Conservation (phyloP, 2,113 vertebrate genomes). For the Cheilinus undulatus region DNA sequence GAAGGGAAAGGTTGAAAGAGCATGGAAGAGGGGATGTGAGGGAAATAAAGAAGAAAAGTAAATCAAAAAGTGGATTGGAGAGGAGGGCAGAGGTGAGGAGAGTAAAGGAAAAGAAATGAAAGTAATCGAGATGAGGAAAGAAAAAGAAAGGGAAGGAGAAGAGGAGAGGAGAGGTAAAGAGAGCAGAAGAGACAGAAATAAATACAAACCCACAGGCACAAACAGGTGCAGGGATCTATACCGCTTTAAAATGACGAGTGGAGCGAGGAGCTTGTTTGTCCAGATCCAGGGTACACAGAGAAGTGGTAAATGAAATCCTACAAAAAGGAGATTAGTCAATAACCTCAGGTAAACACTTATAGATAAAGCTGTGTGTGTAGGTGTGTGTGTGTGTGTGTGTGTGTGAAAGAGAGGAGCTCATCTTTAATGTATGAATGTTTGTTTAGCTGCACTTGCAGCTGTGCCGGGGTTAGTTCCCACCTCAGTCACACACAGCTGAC, state of each 20-base stretch:
- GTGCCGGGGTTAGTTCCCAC: constrained; percentile 64
- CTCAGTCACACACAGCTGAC: constrained; percentile 66
- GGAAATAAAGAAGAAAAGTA: too few relatives aligned
- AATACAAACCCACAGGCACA: constrained; percentile 4
- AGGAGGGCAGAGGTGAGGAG: not conserved
- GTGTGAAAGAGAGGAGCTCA: constrained; percentile 33
- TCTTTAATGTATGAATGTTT: constrained; percentile 77
- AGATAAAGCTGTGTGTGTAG: constrained; percentile 18
- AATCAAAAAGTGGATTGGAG: not conserved
- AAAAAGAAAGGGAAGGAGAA: too few relatives aligned
- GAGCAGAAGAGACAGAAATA: constrained; percentile 1
- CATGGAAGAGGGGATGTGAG: not conserved
- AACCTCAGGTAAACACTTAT: constrained; percentile 58
- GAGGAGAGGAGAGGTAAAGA: too few relatives aligned
- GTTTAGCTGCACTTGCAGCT: constrained; percentile 76
- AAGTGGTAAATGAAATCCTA: constrained; percentile 52
- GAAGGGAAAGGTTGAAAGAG: not conserved
- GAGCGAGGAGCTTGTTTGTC: constrained; percentile 45
- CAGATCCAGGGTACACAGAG: constrained; percentile 26
- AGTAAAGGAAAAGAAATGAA: not conserved
- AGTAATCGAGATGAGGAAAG: not conserved
- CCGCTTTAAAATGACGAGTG: constrained; percentile 46
- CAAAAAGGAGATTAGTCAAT: constrained; percentile 58
- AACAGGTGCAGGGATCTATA: constrained; percentile 27
- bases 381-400: constrained; percentile 32